phyloP scores from a whole-genome alignment of 2,113 vertebrate species.

The Ochotona curzoniae region DNA sequence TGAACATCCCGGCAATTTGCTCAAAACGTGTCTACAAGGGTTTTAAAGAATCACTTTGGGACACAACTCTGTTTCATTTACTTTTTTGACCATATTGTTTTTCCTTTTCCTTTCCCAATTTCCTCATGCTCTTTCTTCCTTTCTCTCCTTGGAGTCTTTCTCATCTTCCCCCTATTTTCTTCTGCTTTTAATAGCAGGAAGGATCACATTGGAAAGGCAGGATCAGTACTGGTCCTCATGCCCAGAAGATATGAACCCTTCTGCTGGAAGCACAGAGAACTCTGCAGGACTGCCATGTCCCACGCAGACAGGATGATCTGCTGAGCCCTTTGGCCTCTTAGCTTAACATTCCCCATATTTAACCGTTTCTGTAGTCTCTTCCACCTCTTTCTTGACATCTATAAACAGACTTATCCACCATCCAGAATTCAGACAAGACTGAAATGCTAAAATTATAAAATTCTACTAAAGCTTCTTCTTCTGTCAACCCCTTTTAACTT shows the following conservation, averaged over 20 bases:
- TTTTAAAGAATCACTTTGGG: neutral
- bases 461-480: neutral
- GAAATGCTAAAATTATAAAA: constrained; percentile 28
- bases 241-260: neutral
- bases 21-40: neutral
- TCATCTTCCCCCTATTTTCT: neutral
- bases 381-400: neutral
- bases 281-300: no score
- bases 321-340: neutral
- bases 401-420: neutral
- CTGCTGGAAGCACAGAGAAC: neutral
- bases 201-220: neutral
- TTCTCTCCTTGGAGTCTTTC: neutral
- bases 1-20: neutral
- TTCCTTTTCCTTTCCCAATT: no score
- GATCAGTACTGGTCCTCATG: neutral
- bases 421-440: neutral
- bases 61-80: neutral
- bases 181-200: neutral
- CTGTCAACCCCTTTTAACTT: neutral
- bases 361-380: neutral
- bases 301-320: neutral
- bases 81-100: neutral
- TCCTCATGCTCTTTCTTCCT: accelerated
- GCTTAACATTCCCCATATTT: neutral